phyloP scores from a whole-genome alignment of 2,797 vertebrate species.

The Zonotrichia albicollis region DNA sequence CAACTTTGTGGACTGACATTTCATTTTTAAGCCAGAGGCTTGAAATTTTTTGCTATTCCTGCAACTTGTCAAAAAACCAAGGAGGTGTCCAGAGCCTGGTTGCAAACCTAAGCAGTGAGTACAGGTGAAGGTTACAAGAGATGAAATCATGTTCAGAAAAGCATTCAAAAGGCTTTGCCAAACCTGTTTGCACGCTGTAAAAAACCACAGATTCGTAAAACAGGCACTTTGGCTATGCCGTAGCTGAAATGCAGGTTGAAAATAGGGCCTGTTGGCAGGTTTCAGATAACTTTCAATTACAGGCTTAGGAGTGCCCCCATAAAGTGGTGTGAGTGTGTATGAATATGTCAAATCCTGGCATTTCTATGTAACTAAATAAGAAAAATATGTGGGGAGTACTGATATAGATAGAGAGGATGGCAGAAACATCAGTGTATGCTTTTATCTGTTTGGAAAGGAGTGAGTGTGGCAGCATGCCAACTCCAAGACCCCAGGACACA shows the following conservation, averaged over 20 bases:
- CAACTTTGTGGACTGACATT: constrained; percentile 18
- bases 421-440: background rate
- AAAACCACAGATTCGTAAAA: background rate
- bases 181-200: background rate
- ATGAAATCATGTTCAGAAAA: background rate
- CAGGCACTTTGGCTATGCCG: background rate
- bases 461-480: background rate
- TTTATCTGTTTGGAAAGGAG: background rate
- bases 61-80: constrained; percentile 13
- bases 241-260: background rate
- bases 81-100: background rate
- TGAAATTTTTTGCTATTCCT: constrained; percentile 49
- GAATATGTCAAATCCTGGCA: background rate
- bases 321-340: background rate
- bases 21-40: constrained; percentile 15
- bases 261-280: background rate
- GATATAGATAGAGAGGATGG: background rate
- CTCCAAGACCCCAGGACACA: background rate
- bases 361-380: background rate
- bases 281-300: background rate
- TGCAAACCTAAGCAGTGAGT: background rate
- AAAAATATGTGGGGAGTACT: background rate
- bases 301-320: background rate
- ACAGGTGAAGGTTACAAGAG: background rate
- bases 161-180: background rate